Percentiles rank a stretch among this genome's conserved stretches.
phyloP scores from a whole-genome alignment of 2,797 vertebrate species.

The Chrysocyon brachyurus region DNA sequence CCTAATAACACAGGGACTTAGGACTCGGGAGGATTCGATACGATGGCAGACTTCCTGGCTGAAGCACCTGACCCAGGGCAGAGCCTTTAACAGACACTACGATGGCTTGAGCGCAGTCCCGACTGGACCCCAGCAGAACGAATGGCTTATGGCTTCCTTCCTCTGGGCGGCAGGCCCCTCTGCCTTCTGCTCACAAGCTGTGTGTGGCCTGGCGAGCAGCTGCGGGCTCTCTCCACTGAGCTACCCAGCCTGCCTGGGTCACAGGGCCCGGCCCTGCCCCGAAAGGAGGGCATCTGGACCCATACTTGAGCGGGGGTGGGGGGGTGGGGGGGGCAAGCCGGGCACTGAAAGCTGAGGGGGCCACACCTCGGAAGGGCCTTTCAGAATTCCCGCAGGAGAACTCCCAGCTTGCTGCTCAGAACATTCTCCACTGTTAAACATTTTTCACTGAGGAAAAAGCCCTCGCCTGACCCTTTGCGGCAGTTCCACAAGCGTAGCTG shows the following conservation, averaged over 20 bases:
- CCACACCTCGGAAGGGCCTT: background rate
- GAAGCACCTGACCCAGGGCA: background rate
- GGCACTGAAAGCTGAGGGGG: background rate
- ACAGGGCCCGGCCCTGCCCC: background rate
- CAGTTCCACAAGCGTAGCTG: background rate
- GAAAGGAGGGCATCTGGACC: background rate
- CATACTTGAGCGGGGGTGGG: background rate
- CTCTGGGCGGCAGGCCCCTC: background rate
- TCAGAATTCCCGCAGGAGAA: background rate
- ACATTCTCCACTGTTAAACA: background rate
- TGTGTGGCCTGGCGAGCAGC: constrained; percentile 47
- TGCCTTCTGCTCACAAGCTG: background rate
- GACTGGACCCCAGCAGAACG: background rate
- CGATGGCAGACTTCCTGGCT: background rate
- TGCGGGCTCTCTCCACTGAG: background rate
- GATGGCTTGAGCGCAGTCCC: background rate
- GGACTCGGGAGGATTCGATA: background rate
- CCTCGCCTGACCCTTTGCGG: background rate
- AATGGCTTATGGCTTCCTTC: constrained; percentile 56
- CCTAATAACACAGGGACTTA: background rate
- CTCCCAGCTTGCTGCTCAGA: background rate
- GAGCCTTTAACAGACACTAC: background rate
- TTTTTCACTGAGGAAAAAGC: background rate
- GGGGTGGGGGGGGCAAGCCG: too few species aligned
- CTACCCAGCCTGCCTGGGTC: background rate